Evolutionary conservation across 1,140 invertebrate genomes (phyloP), one percentile per base, ranked within the genome.

Genomic region (Nixonia krombeini): DNA sequence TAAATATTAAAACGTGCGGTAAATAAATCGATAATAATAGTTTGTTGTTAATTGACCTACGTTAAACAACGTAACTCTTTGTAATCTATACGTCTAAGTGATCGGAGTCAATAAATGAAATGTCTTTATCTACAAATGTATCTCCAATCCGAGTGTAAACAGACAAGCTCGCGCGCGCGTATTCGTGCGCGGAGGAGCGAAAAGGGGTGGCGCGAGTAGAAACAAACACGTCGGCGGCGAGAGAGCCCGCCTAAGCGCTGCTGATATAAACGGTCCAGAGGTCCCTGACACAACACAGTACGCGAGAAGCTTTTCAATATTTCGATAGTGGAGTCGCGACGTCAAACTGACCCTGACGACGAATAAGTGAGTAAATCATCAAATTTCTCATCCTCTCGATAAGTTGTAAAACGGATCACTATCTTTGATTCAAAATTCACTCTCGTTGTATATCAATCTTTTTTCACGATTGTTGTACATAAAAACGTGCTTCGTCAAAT

Each of bases 251-350:
- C 31, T 33, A 49, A 62, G 50, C 50, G 38, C 29, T 37, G 59
- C 51, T 57, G 23, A 65, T 65, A 57, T 65, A 65, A 57, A 64
- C 38, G 40, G 44, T 64, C 42, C 62, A 57, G 62, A 65, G 62
- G 52, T 66, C 63, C 50, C 63, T 66, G 63, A 59, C 63, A 59
- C 55, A 55, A 45, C 44, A 59, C 63, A 66, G 63, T 66, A 21
- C 35, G 58, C 13, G 29, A 50, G 35, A 55, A 45, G 49, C 55
- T 49, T 44, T 58, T 58, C 47, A 49, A 25, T 65, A 65, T 58
- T 59, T 65, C 62, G 13, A 57, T 65, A 26, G 41, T 47, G 37
- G 47, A 65, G 21, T 31, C 4, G 28, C 13, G n/a, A n/a, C 55
- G 29, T 10, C n/a, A 13, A 7, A 33, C 18, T 13, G 28, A 33